Base-by-base conservation (phyloP, 2,888 invertebrate species). In the Spodoptera exigua region DNA sequence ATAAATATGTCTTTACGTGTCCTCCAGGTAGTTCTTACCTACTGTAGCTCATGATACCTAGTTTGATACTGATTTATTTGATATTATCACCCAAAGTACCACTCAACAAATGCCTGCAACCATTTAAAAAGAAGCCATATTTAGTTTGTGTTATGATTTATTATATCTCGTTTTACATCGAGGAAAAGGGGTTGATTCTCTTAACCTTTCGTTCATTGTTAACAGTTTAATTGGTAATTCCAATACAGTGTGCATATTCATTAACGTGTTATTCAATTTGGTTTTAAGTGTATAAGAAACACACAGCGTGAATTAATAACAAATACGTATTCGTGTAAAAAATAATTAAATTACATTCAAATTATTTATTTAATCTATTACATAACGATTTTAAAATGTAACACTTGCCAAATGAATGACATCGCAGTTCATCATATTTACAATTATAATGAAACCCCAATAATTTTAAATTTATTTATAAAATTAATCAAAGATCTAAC, bases 211-310 rank as follows among this genome's bases (percentile, higher is more conserved):
- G 67, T 74, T 70, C 81, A 81, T 86, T 86, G 84, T 84, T 68
- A 70, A 43, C 47, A 53, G 62, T 74, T 78, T 76, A 86, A 87
- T 88, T 81, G 82, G 85, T 81, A 66, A 88, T 87, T 87, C 82
- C 81, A 80, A 81, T 81, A 80, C 79, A 70, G 62, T 74, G 79
- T 83, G 65, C 83, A 85, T 86, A 87, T 87, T 85, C 85, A 86
- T 80, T 56, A 73, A 60, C 61, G 66, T 83, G 81, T 85, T 69
- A 71, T 78, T 82, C 69, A 76, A 76, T 80, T 79, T 76, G 73
- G 79, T 85, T n/a, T 62, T 17, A 53, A 27, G 35, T 71, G 63
- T 78, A 77, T 72, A 70, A 55, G 63, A 64, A 76, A 70, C 60
- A 76, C 60, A 70, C 72, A 57, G 59, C 61, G 56, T 63, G 69